These are phyloP conservation scores for Proteles cristata DNA, from an alignment of 2,113 vertebrate species.

Conservation along the genomic window DNA sequence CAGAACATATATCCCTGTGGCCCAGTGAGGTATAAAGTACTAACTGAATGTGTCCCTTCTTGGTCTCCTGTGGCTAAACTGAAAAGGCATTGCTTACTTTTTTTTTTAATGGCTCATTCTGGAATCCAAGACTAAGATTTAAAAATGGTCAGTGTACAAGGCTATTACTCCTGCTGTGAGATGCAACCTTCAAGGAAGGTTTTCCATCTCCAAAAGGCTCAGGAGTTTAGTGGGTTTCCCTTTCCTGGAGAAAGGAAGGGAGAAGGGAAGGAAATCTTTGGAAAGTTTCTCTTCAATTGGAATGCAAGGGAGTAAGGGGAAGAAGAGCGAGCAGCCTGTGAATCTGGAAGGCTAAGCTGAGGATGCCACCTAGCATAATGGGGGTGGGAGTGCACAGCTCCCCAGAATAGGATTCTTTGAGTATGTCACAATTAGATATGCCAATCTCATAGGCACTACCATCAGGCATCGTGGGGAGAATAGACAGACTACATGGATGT, in stretches of 20 bases:
- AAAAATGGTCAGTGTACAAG: not conserved
- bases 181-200: not conserved
- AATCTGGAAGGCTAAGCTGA: not conserved
- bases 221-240: not conserved
- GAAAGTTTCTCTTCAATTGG: not conserved
- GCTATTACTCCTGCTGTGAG: not conserved
- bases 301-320: fast-evolving
- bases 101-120: not conserved
- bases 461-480: not conserved
- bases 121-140: not conserved
- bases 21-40: not conserved
- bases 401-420: too few relatives aligned
- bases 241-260: not conserved
- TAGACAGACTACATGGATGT: fast-evolving
- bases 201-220: not conserved
- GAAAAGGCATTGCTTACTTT: not conserved
- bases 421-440: not conserved
- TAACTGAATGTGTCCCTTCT: not conserved
- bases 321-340: not conserved
- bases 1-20: too few relatives aligned
- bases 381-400: fast-evolving
- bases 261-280: not conserved
- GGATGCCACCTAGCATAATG: not conserved
- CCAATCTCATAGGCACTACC: not conserved
- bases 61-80: not conserved